phyloP scores from a whole-genome alignment of 2,888 invertebrate species.

The Cheilosia soror region DNA sequence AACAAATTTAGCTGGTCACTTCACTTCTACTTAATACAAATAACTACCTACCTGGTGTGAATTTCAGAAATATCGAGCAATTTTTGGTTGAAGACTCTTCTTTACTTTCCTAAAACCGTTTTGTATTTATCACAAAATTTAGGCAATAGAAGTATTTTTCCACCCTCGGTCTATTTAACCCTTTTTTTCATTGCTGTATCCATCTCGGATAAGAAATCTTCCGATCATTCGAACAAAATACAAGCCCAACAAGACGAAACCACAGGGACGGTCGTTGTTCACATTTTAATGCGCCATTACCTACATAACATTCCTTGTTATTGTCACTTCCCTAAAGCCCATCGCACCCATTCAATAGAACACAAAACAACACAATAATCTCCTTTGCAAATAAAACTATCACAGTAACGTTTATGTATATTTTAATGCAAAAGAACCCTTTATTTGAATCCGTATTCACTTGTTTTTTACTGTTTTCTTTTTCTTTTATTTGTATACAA shows the following conservation, averaged over 20 bases:
- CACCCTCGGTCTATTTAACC: too few relatives aligned
- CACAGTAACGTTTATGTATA: conserved; percentile 6
- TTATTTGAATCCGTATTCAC: conserved; percentile 71
- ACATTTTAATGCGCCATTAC: background rate
- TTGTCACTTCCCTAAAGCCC: background rate
- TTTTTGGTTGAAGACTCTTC: too few relatives aligned
- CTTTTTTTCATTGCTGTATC: too few relatives aligned
- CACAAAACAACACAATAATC: background rate
- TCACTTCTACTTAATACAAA: too few relatives aligned
- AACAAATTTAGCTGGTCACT: too few relatives aligned
- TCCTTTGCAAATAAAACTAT: conserved; percentile 23
- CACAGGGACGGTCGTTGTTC: background rate
- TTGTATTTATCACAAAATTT: too few relatives aligned
- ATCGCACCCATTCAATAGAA: background rate
- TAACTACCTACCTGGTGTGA: too few relatives aligned
- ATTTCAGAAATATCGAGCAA: too few relatives aligned
- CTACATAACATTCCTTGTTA: background rate
- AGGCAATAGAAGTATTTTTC: too few relatives aligned
- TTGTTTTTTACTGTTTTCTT: conserved; percentile 30
- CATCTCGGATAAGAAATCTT: background rate
- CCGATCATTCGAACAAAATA: background rate
- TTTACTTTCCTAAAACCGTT: too few relatives aligned
- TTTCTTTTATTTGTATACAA: conserved; percentile 66
- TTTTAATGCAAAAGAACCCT: conserved; percentile 70
- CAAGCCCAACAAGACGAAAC: background rate